Evolutionary conservation across 2,797 vertebrate species (phyloP), one percentile per base, ranked within the genome.

Genomic region (Parauchenoglanis punctatus): DNA sequence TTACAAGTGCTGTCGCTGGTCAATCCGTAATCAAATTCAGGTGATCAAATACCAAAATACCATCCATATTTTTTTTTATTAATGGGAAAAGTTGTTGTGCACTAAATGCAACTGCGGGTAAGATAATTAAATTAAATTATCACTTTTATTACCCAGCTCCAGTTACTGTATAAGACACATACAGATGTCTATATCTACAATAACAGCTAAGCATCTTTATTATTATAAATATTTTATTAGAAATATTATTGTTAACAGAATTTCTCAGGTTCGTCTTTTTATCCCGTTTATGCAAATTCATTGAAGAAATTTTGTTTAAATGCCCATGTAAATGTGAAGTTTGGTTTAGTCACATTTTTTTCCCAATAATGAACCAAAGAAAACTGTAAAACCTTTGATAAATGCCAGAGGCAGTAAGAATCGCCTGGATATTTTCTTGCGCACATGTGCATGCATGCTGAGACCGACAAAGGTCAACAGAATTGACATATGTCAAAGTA

Each of bases 181-280:
- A 17, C 6, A 52, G 25, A 44, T 28, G 12, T 49, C 12, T 76
- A 31, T 31, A 77, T 18, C 7, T 2, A 31, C n/a, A 77, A 56
- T 56, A 31, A 77, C 52, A 56, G 52, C 3, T 56, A 56, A 59
- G 56, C 54, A 61, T 59, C 77, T 59, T 5, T 11, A 80, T 58
- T 40, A 81, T 81, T 61, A 56, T 56, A 18, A 81, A 59, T 44
- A 61, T 61, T 44, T 56, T 56, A 78, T 81, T 61, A 81, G 4
- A 78, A 35, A 31, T 6, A 58, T 81, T 15, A 7, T 81, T 11
- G 54, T 12, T 80, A 35, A 40, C 10, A 7, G 10, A 63, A 28
- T 49, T 49, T 23, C 31, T 17, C 23, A 73, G 23, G 52, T 84
- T 49, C 49, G 25, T 13, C 56, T 31, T 85, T 76, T 63, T 76